phyloP scores from a whole-genome alignment of 2,797 vertebrate species.

The Chelonia mydas region DNA sequence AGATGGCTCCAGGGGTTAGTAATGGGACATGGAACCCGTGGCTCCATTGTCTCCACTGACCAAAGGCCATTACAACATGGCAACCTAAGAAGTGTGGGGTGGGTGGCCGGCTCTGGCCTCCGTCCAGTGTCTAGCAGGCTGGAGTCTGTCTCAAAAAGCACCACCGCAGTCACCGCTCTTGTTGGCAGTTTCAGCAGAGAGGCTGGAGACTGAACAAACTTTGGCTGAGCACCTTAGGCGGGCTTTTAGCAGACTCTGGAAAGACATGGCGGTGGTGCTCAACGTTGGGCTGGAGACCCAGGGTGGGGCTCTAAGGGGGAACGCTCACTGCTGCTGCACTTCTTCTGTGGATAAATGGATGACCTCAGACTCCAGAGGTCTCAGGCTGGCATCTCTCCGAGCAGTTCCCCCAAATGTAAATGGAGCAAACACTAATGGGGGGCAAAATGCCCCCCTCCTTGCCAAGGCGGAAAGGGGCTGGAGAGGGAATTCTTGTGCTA shows the following conservation, averaged over 20 bases:
- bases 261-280: neutral
- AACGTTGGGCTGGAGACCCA: neutral
- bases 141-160: neutral
- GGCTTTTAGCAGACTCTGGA: neutral
- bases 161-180: neutral
- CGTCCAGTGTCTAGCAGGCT: neutral
- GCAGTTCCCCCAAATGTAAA: neutral
- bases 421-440: neutral
- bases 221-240: neutral
- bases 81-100: neutral
- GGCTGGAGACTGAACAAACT: neutral
- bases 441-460: neutral
- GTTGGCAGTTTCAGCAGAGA: neutral
- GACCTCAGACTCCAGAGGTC: neutral
- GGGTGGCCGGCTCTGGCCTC: neutral
- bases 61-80: neutral
- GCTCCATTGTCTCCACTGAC: neutral
- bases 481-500: neutral
- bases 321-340: neutral
- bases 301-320: neutral
- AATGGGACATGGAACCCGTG: neutral
- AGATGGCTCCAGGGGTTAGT: neutral
- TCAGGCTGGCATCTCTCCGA: neutral
- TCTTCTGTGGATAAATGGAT: neutral
- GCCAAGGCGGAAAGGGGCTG: neutral